phyloP scores from a whole-genome alignment of 1,140 invertebrate species.

The Dreissena polymorpha region DNA sequence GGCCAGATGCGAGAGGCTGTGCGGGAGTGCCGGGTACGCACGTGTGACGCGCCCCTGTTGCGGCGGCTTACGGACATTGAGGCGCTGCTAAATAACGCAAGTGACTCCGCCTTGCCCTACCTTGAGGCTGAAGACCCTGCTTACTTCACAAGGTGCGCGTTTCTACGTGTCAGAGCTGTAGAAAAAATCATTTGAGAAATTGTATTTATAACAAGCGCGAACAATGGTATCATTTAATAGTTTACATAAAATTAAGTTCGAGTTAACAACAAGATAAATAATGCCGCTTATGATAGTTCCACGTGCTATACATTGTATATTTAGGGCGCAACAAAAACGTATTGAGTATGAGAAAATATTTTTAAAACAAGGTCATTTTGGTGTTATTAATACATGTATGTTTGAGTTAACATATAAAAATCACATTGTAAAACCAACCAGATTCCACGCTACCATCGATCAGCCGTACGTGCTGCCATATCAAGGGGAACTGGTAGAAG shows the following conservation, averaged over 20 bases:
- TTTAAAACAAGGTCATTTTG: too few relatives aligned
- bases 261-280: too few relatives aligned
- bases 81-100: constrained; percentile 11
- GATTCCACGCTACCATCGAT: constrained; percentile 62
- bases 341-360: too few relatives aligned
- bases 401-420: too few relatives aligned
- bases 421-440: background rate
- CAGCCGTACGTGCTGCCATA: constrained; percentile 65
- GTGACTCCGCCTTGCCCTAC: constrained; percentile 37
- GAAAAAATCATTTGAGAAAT: too few relatives aligned
- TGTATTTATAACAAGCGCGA: too few relatives aligned
- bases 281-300: too few relatives aligned
- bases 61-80: background rate
- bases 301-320: too few relatives aligned
- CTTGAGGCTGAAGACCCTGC: constrained; percentile 25
- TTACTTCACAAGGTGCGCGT: constrained; percentile 43
- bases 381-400: too few relatives aligned
- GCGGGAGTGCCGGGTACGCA: constrained; percentile 20
- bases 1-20: constrained; percentile 36
- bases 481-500: constrained; percentile 2
- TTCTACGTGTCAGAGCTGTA: background rate
- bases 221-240: too few relatives aligned
- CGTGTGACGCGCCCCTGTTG: constrained; percentile 17
- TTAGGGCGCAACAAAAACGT: too few relatives aligned
- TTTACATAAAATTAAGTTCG: too few relatives aligned